Base-by-base conservation (phyloP, 2,888 invertebrate genomes). In the Mesorhabditis spiculigera region DNA sequence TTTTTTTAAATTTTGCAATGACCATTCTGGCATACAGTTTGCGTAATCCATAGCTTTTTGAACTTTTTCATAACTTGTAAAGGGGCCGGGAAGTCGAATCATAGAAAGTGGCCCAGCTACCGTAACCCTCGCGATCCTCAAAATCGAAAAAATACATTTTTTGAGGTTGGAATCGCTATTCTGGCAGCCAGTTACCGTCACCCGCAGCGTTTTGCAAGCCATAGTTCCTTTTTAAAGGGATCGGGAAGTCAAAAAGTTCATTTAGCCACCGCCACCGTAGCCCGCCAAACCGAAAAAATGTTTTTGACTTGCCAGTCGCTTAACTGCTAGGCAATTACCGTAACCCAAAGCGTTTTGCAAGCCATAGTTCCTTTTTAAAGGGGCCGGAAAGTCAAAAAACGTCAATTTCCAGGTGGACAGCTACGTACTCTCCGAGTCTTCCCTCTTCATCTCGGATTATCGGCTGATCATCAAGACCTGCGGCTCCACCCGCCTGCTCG, bases 401-500 rank as follows among this genome's bases (percentile, higher is more conserved):
- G n/a, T 45, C 58, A 58, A 13, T n/a, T 58, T 10, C 3, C 3
- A 13, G 13, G 13, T 58, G 4, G 10, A n/a, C 3, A 13, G 58
- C 16, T n/a, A n/a, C 5, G n/a, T 4, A 75, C 83, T 70, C 89
- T 97, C 96, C 88, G 97, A 98, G 89, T 95, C 95, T 90, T 95
- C 95, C 87, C 93, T 98, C 94, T 98, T 97, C 89, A 92, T 98
- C 71, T 93, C 95, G 0, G 92, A 93, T 79, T 91, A 93, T 70
- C 91, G 96, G 69, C 93, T 95, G 89, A 97, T 98, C 86, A 89
- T 98, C 86, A 98, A 98, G 89, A 98, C 98, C 1, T 98, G 98
- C 88, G 97, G 98, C 71, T 94, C 93, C n/a, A 98, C 97, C n/a
- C 95, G 95, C 41, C 93, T 96, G 44, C 90, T 98, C 79, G 90